Base-by-base conservation (phyloP, 2,888 invertebrate species). In the Thera britannica region DNA sequence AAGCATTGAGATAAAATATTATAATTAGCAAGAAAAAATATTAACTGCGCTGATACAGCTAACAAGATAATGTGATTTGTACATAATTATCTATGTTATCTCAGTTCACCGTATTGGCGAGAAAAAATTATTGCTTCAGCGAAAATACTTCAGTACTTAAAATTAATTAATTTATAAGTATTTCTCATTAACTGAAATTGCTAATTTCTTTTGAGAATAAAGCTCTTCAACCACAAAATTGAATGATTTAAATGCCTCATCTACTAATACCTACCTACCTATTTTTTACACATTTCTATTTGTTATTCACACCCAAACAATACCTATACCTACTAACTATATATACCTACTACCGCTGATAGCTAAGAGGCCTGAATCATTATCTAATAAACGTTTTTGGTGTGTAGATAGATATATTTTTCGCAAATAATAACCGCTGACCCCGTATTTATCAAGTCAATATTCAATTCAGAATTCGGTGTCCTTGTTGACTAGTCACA, bases 11-110 rank as follows among this genome's bases (percentile, higher is more conserved):
- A 11, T 41, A 8, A 44, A 48, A 54, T 58, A 67, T 58, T 54
- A 48, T 68, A 64, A 68, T 68, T 11, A 54, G 64, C 52, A 59
- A 63, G 59, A 8, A 48, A 57, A 56, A 55, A 34, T 35, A 68
- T 68, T 68, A 61, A 38, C 52, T 57, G 9, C 64, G 60, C 64
- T 68, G 52, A 68, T 64, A 62, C 2, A 52, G 57, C 41, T 41
- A 11, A 34, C 1, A 46, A 11, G 41, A 9, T 8, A 41, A 51
- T 41, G 1, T 1, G 0, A 23, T 23, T 23, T 23, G 23, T 23
- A 23, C 23, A 23, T 23, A 23, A 23, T 23, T 23, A 23, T 23
- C 1, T 56, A 11, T 55, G 3, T 52, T 12, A n/a, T 36, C 38
- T 38, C 41, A 60, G 46, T 52, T 38, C 23, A 34, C 4, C 3